These are phyloP conservation scores for Melinopterus prodromus DNA, from an alignment of 2,888 invertebrate genomes.

Conservation along the genomic window DNA sequence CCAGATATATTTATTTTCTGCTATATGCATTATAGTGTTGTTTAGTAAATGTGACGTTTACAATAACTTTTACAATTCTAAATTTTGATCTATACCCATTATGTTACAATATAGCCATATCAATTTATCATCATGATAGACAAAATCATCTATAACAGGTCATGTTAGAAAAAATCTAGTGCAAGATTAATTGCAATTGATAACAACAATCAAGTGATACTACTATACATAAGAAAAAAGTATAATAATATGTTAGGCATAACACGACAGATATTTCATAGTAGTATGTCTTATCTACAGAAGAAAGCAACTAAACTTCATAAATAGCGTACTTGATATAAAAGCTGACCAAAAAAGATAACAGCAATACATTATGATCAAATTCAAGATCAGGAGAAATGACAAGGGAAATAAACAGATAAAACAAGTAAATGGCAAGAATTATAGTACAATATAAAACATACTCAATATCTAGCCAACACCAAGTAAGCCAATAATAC, in stretches of 20 bases:
- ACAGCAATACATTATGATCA: no score
- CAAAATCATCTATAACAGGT: background rate
- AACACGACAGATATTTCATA: background rate
- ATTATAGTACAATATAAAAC: no score
- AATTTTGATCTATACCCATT: background rate
- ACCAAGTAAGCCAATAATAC: background rate
- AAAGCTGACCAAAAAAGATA: no score
- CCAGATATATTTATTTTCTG: no score
- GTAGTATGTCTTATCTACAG: no score
- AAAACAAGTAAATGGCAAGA: no score
- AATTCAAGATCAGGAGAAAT: no score
- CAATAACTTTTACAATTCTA: background rate
- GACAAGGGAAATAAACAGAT: no score
- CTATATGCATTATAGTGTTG: no score
- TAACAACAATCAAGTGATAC: background rate
- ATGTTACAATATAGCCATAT: background rate
- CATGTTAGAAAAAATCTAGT: background rate
- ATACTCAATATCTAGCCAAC: no score
- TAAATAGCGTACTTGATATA: no score
- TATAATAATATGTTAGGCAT: background rate
- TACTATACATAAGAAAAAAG: constrained; percentile 5
- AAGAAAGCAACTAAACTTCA: no score
- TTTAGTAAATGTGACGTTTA: background rate
- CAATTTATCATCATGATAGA: background rate
- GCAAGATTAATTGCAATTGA: background rate